Base-by-base conservation (phyloP, 2,113 vertebrate species). In the Lucifuga dentata region DNA sequence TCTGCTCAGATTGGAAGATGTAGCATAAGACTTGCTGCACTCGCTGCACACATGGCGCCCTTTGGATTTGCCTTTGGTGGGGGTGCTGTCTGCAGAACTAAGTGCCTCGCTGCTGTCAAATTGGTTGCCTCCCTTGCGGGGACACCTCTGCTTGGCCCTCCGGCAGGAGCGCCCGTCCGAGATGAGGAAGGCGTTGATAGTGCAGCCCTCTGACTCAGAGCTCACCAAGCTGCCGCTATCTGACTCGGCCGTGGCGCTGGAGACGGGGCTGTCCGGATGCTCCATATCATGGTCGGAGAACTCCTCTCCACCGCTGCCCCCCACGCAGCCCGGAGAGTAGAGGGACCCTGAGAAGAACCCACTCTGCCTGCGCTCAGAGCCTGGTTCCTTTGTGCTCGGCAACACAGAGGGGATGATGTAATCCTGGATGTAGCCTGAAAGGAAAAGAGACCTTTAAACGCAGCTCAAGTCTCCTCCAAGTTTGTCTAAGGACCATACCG, bases 241-340 rank as follows among this genome's bases (percentile, higher is more conserved):
- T 1, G 83, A 87, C 56, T 87, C 86, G 0, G 19, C 46, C 5
- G 88, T 84, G 19, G 61, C 21, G 26, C 69, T 81, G 59, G 85
- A 90, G 15, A 65, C 46, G 0, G 88, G 88, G 68, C 85, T 88
- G 74, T 86, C 85, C 0, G 86, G 88, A 13, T 64, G 56, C 35
- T 90, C 86, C 73, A 80, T 81, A 53, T 90, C 88, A 1, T 85
- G 83, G 65, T 90, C 88, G 0, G 88, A 87, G 75, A 85, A 88
- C 43, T 90, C 88, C 12, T 88, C 88, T 15, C 78, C 88, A 0
- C 40, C 61, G 20, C 86, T 83, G 20, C 83, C 82, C 2, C 71
- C 68, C 0, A 44, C 26, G 6, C 41, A 43, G 35, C 35, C 80
- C 0, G 64, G 73, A 50, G 76, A 86, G 56, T 70, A 87, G 66